These are phyloP conservation scores for Macrosoma leucophasiata DNA, from an alignment of 2,888 invertebrate genomes.

Conservation along the genomic window DNA sequence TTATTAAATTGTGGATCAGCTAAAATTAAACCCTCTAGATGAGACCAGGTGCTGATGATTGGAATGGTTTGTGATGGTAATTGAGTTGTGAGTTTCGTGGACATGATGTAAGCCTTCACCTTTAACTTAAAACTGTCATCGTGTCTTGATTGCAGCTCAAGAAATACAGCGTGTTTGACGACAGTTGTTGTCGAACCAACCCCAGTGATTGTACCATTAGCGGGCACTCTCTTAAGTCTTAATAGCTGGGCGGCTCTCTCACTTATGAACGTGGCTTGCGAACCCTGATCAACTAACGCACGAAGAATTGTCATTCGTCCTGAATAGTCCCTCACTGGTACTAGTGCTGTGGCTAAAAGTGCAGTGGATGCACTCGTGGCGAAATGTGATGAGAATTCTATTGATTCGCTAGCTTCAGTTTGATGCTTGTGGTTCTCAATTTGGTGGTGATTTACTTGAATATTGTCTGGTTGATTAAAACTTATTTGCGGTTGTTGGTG, in stretches of 20 bases:
- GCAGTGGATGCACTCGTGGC: conserved; percentile 1
- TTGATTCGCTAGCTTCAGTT: too few species aligned
- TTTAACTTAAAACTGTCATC: conserved; percentile 8
- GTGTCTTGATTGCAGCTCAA: conserved; percentile 13
- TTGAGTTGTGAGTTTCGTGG: conserved; percentile 20
- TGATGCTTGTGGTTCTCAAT: too few species aligned
- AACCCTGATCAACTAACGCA: conserved; percentile 20
- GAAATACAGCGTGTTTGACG: conserved; percentile 15
- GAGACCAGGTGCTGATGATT: conserved; percentile 13
- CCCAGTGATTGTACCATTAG: conserved; percentile 10
- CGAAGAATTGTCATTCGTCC: neutral
- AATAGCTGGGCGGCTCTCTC: conserved; percentile 19
- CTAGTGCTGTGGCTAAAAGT: conserved; percentile 2
- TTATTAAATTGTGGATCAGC: conserved; percentile 9
- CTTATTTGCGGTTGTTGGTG: too few species aligned
- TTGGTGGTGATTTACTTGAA: too few species aligned
- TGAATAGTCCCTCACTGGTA: neutral
- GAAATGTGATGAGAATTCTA: too few species aligned
- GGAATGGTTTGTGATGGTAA: conserved; percentile 17
- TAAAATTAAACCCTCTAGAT: conserved; percentile 10
- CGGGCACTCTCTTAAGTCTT: conserved; percentile 10
- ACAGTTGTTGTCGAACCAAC: conserved; percentile 10
- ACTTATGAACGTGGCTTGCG: conserved; percentile 21
- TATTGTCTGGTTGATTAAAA: too few species aligned
- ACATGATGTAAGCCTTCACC: conserved; percentile 20